Evolutionary conservation across 2,888 invertebrate genomes (phyloP).

Genomic region (Cosmia trapezina): DNA sequence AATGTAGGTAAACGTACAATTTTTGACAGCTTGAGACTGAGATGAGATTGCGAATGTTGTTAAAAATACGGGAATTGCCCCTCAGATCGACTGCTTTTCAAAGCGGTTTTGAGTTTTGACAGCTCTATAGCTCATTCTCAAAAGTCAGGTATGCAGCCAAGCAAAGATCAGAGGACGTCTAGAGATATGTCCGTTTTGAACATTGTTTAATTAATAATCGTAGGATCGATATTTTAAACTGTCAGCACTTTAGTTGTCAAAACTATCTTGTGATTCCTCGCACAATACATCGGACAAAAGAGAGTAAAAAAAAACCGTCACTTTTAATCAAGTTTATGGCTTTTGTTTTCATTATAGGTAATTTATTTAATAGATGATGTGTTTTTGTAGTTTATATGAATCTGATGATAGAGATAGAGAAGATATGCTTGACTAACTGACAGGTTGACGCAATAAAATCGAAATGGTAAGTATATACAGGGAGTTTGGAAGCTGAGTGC

Average conservation of each 20-base stretch:
- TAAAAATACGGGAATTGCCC: too few relatives aligned
- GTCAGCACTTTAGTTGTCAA: slow-evolving; percentile 5
- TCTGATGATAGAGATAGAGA: too few relatives aligned
- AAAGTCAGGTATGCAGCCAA: neutral
- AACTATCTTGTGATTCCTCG: slow-evolving; percentile 6
- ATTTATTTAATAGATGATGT: neutral
- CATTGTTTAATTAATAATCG: neutral
- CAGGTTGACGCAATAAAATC: neutral
- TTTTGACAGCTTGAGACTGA: too few relatives aligned
- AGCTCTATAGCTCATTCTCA: neutral
- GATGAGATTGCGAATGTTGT: too few relatives aligned
- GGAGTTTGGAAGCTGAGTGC: too few relatives aligned
- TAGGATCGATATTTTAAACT: neutral
- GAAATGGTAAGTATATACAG: too few relatives aligned
- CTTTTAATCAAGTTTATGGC: neutral
- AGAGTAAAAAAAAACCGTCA: too few relatives aligned
- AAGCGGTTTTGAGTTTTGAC: neutral
- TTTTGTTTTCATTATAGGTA: neutral
- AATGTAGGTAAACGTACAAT: too few relatives aligned
- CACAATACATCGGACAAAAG: neutral
- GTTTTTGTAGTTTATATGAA: neutral
- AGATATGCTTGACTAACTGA: neutral
- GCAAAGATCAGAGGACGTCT: slow-evolving; percentile 10
- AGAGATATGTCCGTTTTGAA: neutral
- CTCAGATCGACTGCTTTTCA: neutral